phyloP scores from a whole-genome alignment of 2,888 invertebrate species.

The Cotesia congregata region DNA sequence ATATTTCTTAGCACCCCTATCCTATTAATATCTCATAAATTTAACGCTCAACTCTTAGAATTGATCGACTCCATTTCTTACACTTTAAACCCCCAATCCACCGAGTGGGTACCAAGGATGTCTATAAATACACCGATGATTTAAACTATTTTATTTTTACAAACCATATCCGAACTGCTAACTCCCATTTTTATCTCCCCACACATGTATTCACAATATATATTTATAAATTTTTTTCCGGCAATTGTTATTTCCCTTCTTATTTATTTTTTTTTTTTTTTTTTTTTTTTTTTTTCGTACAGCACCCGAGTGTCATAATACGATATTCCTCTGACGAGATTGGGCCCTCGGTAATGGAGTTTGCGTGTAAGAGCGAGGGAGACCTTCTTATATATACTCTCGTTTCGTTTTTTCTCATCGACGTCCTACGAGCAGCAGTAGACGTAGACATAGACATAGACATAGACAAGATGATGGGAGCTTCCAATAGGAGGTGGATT shows the following conservation, averaged over 20 bases:
- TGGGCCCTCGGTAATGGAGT: slow-evolving; percentile 65
- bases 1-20: slow-evolving; percentile 16
- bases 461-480: slow-evolving; percentile 23
- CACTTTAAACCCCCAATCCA: slow-evolving; percentile 28
- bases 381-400: slow-evolving; percentile 22
- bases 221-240: neutral
- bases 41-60: slow-evolving; percentile 37
- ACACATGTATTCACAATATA: neutral
- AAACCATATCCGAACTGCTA: slow-evolving; percentile 20
- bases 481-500: slow-evolving; percentile 17
- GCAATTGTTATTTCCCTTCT: slow-evolving; percentile 41
- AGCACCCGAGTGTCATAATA: slow-evolving; percentile 58
- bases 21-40: slow-evolving; percentile 48
- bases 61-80: neutral
- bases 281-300: slow-evolving; percentile 41
- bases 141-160: slow-evolving; percentile 33
- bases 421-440: neutral
- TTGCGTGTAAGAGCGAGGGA: slow-evolving; percentile 63
- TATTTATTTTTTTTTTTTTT: slow-evolving; percentile 24
- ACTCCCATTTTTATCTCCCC: slow-evolving; percentile 16
- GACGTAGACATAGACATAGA: slow-evolving; percentile 29
- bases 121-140: slow-evolving; percentile 17
- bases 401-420: neutral
- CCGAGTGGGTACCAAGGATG: slow-evolving; percentile 15
- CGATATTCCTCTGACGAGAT: slow-evolving; percentile 56